Conservation (phyloP, 2,113 vertebrate genomes). For the Coturnix japonica region DNA sequence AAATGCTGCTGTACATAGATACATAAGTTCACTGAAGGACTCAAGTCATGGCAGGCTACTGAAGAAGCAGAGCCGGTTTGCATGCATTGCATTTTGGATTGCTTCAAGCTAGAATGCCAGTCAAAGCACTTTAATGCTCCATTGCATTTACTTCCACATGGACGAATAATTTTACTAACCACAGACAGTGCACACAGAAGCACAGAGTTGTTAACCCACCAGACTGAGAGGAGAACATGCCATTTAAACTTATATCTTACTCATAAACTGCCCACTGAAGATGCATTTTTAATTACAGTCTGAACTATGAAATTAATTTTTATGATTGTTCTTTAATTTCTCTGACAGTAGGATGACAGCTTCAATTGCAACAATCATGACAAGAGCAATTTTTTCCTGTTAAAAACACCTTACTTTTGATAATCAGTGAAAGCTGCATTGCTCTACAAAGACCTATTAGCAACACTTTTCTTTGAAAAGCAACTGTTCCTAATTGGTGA, state of each 20-base stretch:
- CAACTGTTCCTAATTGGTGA: neutral
- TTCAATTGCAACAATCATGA: neutral
- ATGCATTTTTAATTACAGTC: neutral
- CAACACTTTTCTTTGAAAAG: neutral
- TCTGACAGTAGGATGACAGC: neutral
- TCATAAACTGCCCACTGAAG: neutral
- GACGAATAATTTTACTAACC: neutral
- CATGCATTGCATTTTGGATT: neutral
- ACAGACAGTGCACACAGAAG: neutral
- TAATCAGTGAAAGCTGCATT: neutral
- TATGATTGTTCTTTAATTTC: neutral
- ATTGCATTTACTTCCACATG: neutral
- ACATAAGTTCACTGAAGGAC: neutral
- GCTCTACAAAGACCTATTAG: neutral
- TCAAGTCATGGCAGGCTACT: neutral
- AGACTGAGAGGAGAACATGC: neutral
- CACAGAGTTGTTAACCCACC: neutral
- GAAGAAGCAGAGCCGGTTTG: neutral
- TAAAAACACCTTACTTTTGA: neutral
- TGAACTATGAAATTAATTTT: neutral
- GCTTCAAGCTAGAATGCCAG: neutral
- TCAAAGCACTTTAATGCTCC: neutral
- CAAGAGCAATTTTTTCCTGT: rapidly evolving
- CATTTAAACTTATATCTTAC: neutral
- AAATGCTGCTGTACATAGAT: neutral